Conservation (phyloP, 2,113 vertebrate species). For the Mesoclemmys tuberculata region DNA sequence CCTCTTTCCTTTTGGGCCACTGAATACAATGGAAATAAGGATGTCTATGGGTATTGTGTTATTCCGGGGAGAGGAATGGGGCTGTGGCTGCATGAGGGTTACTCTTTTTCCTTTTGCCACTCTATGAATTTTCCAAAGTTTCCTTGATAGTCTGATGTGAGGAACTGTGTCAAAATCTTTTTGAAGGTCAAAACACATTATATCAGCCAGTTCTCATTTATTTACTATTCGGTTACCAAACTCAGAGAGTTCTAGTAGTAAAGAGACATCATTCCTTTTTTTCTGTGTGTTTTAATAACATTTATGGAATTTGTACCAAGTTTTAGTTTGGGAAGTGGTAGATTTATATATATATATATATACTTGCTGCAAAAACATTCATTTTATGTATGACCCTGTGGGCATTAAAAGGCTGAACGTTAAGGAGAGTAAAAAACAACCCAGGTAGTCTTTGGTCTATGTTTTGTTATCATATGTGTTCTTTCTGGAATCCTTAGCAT, state of each 20-base stretch:
- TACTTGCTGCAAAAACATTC: background rate
- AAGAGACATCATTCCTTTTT: background rate
- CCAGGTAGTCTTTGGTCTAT: background rate
- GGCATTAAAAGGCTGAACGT: background rate
- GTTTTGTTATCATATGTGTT: background rate
- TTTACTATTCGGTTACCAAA: background rate
- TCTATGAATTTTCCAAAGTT: too few species aligned
- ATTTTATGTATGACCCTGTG: background rate
- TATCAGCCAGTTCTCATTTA: background rate
- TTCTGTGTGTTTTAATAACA: rapidly evolving
- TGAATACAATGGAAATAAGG: too few species aligned
- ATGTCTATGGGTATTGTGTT: too few species aligned
- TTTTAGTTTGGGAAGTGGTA: background rate
- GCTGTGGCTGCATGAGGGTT: too few species aligned
- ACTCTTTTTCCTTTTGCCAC: too few species aligned
- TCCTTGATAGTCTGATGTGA: too few species aligned
- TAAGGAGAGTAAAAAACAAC: background rate
- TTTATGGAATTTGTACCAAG: background rate
- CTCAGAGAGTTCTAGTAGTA: background rate
- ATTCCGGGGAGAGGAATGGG: too few species aligned
- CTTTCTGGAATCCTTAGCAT: background rate
- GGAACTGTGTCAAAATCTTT: background rate
- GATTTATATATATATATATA: too few species aligned
- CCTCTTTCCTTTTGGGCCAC: background rate
- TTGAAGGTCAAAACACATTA: background rate